Evolutionary conservation across 1,140 invertebrate species (phyloP).

Genomic region (Lepidurus packardi): DNA sequence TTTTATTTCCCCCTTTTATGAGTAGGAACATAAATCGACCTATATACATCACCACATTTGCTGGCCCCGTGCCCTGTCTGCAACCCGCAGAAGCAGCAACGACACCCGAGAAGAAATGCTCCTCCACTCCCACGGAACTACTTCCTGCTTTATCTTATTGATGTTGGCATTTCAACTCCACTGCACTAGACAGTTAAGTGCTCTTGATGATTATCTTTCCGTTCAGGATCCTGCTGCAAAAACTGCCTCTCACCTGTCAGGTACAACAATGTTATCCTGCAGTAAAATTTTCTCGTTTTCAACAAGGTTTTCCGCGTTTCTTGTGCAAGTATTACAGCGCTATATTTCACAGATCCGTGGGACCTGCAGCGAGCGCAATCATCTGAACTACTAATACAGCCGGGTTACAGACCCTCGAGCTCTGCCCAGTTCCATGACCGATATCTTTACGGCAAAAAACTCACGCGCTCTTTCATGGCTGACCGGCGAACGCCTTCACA

Average conservation of each 20-base stretch:
- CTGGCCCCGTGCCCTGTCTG: not conserved
- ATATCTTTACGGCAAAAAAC: not conserved
- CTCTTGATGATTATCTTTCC: not conserved
- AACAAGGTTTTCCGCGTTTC: not conserved
- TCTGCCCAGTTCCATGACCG: not conserved
- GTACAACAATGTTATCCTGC: not conserved
- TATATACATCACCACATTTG: not conserved
- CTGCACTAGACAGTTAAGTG: not conserved
- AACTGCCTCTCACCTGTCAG: not conserved
- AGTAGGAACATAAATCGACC: not conserved
- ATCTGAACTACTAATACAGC: not conserved
- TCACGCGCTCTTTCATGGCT: not conserved
- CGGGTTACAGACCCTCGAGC: not conserved
- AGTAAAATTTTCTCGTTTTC: not conserved
- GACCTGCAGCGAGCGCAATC: not conserved
- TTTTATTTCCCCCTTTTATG: not conserved
- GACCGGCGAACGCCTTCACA: not conserved
- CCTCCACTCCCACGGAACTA: not conserved
- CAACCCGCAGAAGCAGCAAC: not conserved
- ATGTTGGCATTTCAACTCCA: constrained; percentile 10
- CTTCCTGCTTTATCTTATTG: not conserved
- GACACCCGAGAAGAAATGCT: not conserved
- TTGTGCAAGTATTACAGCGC: not conserved
- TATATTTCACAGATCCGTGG: not conserved
- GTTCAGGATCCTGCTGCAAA: not conserved